Base-by-base conservation (phyloP, 1,140 invertebrate species). In the Branchinecta lynchi region DNA sequence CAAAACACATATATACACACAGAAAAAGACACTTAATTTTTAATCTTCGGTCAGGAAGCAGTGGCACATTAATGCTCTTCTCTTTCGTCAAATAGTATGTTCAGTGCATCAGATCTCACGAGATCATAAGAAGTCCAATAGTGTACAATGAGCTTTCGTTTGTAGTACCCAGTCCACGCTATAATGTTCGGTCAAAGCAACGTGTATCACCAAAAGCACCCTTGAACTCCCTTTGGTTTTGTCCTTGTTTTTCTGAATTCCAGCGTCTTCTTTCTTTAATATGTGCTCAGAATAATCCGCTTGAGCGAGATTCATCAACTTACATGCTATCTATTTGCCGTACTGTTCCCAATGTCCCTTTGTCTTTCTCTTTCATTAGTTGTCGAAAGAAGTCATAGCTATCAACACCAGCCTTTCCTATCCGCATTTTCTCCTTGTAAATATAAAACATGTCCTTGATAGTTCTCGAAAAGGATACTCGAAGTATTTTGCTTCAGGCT, bases 181-280 rank as follows among this genome's bases (percentile, higher is more conserved):
- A n/a, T 9, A 51, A 51, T 51, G 46, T 51, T 51, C 46, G 46
- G 46, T 9, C 46, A 51, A 51, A 51, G 46, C n/a, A 51, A 51
- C 46, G 46, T 9, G n/a, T 51, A n/a, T 51, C 46, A 51, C n/a
- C 46, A 51, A 9, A 51, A 51, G n/a, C 46, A 51, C 46, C 46
- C 46, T n/a, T 51, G 46, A 51, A 51, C 46, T 51, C 46, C n/a
- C 46, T 51, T 51, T 51, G 46, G 46, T n/a, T 51, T 51, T 51
- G 46, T 51, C n/a, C n/a, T 51, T 51, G 46, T 51, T 51, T 51
- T 51, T 51, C 46, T 51, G 9, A 9, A 51, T 51, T n/a, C 9
- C n/a, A 51, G 46, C 46, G 9, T 51, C 46, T 51, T 51, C 46
- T 51, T 51, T 51, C 46, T 51, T 51, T 51, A 51, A 51, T 51